phyloP scores from a whole-genome alignment of 2,797 vertebrate species.

The Threskiornis aethiopicus region DNA sequence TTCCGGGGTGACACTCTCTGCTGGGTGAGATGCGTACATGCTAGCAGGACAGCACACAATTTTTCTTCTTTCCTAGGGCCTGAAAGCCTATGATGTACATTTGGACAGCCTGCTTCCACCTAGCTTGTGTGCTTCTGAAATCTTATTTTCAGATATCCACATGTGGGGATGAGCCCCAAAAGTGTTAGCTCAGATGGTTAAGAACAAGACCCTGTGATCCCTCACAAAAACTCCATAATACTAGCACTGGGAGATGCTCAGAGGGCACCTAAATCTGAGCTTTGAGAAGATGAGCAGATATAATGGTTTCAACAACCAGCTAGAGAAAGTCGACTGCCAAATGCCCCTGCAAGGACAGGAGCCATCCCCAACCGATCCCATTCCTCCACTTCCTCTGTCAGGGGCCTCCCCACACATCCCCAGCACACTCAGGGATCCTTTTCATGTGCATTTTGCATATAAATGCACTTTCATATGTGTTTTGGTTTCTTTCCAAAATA shows the following conservation, averaged over 20 bases:
- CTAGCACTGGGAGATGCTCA: background rate
- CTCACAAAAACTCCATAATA: background rate
- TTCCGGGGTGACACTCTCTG: background rate
- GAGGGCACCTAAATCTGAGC: background rate
- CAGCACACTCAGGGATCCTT: background rate
- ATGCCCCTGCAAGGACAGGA: background rate
- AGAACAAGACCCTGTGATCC: rapidly evolving
- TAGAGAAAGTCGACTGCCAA: background rate
- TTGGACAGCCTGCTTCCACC: background rate
- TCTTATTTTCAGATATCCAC: background rate
- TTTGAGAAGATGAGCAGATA: background rate
- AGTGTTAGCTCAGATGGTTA: background rate
- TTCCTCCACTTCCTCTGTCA: background rate
- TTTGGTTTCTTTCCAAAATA: background rate
- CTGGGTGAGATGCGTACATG: rapidly evolving
- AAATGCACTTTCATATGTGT: background rate
- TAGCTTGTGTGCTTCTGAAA: background rate
- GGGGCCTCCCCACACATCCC: background rate
- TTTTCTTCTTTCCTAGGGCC: background rate
- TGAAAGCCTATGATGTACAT: background rate
- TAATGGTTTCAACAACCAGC: background rate
- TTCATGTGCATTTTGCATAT: rapidly evolving
- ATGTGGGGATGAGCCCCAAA: background rate
- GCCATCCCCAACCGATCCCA: background rate
- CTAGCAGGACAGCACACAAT: background rate